Evolutionary conservation across 2,113 vertebrate species (phyloP), one percentile per base, ranked within the genome.

Genomic region (Hirundichthys speculiger): DNA sequence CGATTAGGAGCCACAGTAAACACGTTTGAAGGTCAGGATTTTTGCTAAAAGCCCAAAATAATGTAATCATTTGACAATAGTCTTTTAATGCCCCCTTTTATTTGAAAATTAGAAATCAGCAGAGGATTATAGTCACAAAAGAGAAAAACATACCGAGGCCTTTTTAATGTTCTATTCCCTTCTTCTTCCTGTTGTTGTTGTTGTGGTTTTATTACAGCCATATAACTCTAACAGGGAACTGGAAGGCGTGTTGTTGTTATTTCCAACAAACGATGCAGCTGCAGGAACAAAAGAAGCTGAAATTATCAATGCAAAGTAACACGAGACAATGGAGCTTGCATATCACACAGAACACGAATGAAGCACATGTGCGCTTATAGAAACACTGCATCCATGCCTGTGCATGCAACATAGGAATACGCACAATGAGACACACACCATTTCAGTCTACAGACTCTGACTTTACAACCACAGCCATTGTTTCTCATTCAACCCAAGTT

Each of bases 51-150:
- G 64, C 52, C 69, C 83, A 77, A 52, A 71, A 86, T 79, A 85
- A 87, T 79, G 51, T 42, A 69, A 48, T 85, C 48, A 78, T 86
- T 87, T 88, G 51, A 86, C 77, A 77, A 82, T 85, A 83, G 75
- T 53, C 58, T 86, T 75, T 85, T 86, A 88, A 88, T 83, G 61
- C 79, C 72, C 64, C 76, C 83, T 88, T 86, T 89, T 69, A 63
- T 64, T n/a, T 22, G 42, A 69, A 77, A 77, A 78, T 73, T 64
- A 77, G 71, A 80, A 85, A 69, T 45, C 60, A 57, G 62, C 58
- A 15, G 15, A 72, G 70, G 76, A 85, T 87, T 85, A 85, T 30
- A 75, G 58, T 70, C 52, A 60, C 30, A 73, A 42, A 74, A 73
- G 59, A 79, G 72, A 56, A 79, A 83, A 72, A 40, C 62, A 61